These are phyloP conservation scores for Sclerodermus sp. DNA, from an alignment of 2,888 invertebrate genomes.

Conservation along the genomic window DNA sequence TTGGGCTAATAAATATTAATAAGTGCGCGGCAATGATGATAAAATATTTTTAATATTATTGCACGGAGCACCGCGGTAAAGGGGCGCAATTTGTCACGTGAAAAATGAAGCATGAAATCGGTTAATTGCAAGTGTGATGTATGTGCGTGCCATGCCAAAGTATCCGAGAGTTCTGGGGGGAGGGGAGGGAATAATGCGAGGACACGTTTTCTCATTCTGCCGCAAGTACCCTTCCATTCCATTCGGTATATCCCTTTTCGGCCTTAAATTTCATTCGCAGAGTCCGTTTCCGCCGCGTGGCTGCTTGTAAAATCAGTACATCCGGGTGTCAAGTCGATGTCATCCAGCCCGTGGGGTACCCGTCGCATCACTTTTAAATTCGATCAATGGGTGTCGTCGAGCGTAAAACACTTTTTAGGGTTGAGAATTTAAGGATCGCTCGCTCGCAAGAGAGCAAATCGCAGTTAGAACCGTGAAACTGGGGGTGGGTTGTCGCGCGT, in stretches of 20 bases:
- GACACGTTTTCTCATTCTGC: too few relatives aligned
- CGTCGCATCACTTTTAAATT: constrained; percentile 54
- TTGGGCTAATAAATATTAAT: too few relatives aligned
- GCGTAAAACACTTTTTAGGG: constrained; percentile 58
- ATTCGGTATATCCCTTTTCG: constrained; percentile 11
- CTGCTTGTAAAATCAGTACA: constrained; percentile 57
- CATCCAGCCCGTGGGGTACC: constrained; percentile 41
- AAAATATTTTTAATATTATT: too few relatives aligned
- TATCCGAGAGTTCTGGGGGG: too few relatives aligned
- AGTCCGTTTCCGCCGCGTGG: constrained; percentile 56
- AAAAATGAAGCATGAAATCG: too few relatives aligned
- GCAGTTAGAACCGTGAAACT: constrained; percentile 49
- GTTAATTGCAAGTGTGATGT: too few relatives aligned
- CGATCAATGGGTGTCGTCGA: constrained; percentile 56
- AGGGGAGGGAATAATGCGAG: too few relatives aligned
- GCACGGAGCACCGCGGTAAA: too few relatives aligned
- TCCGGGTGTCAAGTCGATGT: constrained; percentile 57
- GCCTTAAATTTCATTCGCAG: constrained; percentile 54
- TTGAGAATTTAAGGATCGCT: constrained; percentile 51
- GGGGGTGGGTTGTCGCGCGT: constrained; percentile 13
- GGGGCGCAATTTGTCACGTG: too few relatives aligned
- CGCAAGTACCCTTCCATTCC: background rate
- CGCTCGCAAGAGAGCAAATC: constrained; percentile 38
- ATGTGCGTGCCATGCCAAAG: too few relatives aligned
- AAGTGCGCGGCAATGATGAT: too few relatives aligned